Percentiles rank a stretch among this genome's conserved stretches.
Evolutionary conservation across 1,140 invertebrate genomes (phyloP).

Genomic region (Diorhabda carinulata): DNA sequence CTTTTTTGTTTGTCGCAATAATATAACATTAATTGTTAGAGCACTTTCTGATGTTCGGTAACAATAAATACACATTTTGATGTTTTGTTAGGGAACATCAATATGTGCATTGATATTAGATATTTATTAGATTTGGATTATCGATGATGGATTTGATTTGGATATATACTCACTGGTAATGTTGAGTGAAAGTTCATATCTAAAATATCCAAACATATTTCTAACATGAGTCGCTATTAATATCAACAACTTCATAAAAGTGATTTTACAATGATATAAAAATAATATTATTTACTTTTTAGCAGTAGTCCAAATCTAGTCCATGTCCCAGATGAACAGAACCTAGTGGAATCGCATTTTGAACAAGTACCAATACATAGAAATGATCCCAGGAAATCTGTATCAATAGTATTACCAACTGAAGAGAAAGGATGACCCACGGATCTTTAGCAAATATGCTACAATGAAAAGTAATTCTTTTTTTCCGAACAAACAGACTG

Average conservation of each 20-base stretch:
- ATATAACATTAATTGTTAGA: too few species aligned
- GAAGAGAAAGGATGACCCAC: constrained; percentile 52
- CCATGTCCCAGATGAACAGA: constrained; percentile 46
- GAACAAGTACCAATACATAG: constrained; percentile 33
- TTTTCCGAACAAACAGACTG: not conserved
- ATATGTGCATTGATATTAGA: too few species aligned
- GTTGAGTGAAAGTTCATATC: too few species aligned
- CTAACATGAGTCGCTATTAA: too few species aligned
- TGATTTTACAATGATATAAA: not conserved
- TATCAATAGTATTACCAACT: constrained; percentile 55
- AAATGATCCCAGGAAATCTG: constrained; percentile 48
- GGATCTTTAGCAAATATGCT: constrained; percentile 20
- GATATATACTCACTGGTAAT: too few species aligned
- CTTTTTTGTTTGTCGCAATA: too few species aligned
- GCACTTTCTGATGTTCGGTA: too few species aligned
- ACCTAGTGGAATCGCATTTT: constrained; percentile 41
- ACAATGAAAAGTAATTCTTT: not conserved
- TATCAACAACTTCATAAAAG: not conserved
- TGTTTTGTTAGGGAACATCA: too few species aligned
- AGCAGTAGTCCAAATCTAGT: constrained; percentile 39
- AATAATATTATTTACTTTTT: constrained; percentile 8
- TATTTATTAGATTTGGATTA: too few species aligned
- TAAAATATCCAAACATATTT: too few species aligned
- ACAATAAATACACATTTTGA: too few species aligned
- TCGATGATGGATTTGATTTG: too few species aligned